These are phyloP conservation scores for Netelia melanura DNA, from an alignment of 2,888 invertebrate species.

Conservation along the genomic window DNA sequence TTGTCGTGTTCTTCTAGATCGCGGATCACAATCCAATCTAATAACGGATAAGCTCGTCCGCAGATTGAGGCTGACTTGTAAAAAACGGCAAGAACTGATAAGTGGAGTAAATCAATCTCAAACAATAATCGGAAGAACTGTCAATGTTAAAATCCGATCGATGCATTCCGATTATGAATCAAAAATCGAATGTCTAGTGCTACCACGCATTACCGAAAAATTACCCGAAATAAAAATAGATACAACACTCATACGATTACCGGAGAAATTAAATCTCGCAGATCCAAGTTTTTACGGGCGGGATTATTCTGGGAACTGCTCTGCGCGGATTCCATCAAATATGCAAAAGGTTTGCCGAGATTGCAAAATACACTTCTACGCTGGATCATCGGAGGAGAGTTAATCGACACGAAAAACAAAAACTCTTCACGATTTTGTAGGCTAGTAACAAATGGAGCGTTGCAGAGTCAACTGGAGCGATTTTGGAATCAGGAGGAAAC, in stretches of 20 bases:
- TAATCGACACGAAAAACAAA: not conserved
- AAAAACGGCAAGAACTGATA: constrained; percentile 14
- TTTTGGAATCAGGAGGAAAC: constrained; percentile 73
- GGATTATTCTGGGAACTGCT: constrained; percentile 64
- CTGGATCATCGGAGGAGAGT: constrained; percentile 60
- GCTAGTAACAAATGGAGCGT: not conserved
- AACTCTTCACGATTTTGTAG: constrained; percentile 27
- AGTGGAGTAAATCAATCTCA: constrained; percentile 35
- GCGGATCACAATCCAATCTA: constrained; percentile 59
- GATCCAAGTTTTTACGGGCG: constrained; percentile 61
- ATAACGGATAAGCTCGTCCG: constrained; percentile 49
- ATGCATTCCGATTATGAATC: constrained; percentile 36
- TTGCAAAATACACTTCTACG: constrained; percentile 58
- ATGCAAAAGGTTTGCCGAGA: constrained; percentile 19
- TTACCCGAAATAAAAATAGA: constrained; percentile 55
- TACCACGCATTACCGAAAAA: constrained; percentile 59
- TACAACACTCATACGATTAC: constrained; percentile 39
- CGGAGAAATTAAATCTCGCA: constrained; percentile 54
- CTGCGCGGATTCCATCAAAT: constrained; percentile 49
- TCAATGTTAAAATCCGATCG: constrained; percentile 24
- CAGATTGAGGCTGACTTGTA: constrained; percentile 20
- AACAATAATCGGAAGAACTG: constrained; percentile 4
- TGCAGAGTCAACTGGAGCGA: constrained; percentile 59
- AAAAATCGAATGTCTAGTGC: constrained; percentile 59
- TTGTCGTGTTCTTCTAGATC: constrained; percentile 60